Conservation (phyloP, 2,113 vertebrate species). For the Nipponia nippon region DNA sequence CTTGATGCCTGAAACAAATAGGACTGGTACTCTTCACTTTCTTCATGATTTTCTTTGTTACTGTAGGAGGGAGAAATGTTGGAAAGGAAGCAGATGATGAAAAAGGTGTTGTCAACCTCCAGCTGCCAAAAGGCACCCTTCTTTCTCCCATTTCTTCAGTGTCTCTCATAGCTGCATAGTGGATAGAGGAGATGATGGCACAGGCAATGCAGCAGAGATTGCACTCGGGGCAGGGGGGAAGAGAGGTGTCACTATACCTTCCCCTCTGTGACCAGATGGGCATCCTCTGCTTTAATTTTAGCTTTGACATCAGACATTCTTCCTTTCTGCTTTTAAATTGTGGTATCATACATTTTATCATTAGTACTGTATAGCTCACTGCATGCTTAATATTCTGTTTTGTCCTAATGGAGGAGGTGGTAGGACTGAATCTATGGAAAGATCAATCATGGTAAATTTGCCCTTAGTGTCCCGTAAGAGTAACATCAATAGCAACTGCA, state of each 20-base stretch:
- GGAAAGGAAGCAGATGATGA: neutral
- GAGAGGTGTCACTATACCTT: neutral
- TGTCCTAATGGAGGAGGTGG: neutral
- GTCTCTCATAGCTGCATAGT: neutral
- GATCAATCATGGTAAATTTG: neutral
- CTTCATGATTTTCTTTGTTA: neutral
- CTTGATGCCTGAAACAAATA: neutral
- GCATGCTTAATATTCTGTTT: neutral
- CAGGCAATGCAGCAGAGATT: neutral
- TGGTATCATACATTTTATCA: neutral
- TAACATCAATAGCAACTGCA: neutral
- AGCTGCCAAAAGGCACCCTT: neutral
- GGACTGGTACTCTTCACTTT: neutral
- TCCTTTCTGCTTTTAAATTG: neutral
- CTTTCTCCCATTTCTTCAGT: neutral
- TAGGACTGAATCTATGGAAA: neutral
- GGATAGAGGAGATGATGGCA: neutral
- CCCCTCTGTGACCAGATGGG: neutral
- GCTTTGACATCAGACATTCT: neutral
- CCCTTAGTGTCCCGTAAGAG: neutral
- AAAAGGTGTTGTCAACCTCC: neutral
- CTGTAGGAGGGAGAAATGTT: neutral
- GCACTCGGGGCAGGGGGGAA: accelerated
- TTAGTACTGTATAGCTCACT: neutral
- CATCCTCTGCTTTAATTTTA: neutral